Conservation (phyloP, 1,140 invertebrate genomes). For the Epicauta chinensis region DNA sequence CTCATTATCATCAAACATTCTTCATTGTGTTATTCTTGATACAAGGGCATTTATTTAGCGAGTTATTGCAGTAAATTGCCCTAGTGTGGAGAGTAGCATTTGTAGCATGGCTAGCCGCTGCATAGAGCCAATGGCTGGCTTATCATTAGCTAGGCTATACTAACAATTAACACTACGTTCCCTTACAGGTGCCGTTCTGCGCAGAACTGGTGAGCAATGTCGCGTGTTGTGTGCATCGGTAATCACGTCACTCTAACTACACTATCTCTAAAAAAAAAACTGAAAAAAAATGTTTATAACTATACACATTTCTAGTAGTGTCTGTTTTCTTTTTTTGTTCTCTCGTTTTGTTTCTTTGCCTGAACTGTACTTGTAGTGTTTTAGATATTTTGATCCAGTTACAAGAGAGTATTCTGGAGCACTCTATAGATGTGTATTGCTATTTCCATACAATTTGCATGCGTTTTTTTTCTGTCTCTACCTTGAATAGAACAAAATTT, state of each 20-base stretch:
- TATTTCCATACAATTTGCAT: slow-evolving; percentile 8
- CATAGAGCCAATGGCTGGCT: slow-evolving; percentile 31
- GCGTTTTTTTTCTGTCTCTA: slow-evolving; percentile 20
- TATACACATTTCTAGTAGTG: slow-evolving; percentile 44
- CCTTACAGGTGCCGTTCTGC: slow-evolving; percentile 76
- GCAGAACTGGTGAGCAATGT: slow-evolving; percentile 86
- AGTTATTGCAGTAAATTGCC: not conserved
- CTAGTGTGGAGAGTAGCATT: not conserved
- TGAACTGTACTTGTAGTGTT: slow-evolving; percentile 6
- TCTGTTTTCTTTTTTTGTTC: slow-evolving; percentile 25
- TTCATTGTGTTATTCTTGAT: not conserved
- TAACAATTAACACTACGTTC: slow-evolving; percentile 56
- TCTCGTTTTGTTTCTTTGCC: slow-evolving; percentile 13
- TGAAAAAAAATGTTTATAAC: slow-evolving; percentile 20
- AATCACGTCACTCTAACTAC: slow-evolving; percentile 56
- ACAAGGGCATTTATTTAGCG: not conserved
- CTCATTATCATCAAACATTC: slow-evolving; percentile 2
- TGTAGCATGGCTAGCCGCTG: slow-evolving; percentile 33
- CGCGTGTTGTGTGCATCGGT: slow-evolving; percentile 88
- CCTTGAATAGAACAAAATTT: slow-evolving; percentile 5
- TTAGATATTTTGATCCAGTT: not conserved
- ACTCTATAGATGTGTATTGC: slow-evolving; percentile 40
- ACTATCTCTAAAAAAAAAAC: slow-evolving; percentile 27
- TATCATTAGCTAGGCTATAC: slow-evolving; percentile 38
- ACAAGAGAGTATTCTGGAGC: slow-evolving; percentile 14